Evolutionary conservation across 2,797 vertebrate genomes (phyloP).

Genomic region (Scolopax rusticola): DNA sequence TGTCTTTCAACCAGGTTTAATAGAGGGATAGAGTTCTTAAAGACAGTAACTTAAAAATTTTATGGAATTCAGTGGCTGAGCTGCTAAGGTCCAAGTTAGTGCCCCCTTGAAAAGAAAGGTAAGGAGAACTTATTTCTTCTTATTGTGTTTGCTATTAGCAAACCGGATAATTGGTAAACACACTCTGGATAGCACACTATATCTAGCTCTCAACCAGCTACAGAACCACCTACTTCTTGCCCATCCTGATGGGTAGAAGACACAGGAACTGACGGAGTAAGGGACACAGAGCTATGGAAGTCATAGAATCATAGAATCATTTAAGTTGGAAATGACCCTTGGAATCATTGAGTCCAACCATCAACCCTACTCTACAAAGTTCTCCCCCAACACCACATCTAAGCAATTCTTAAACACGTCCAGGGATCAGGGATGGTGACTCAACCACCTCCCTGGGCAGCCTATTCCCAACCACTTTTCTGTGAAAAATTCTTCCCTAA

Average conservation of each 20-base stretch:
- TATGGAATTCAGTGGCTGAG: not conserved
- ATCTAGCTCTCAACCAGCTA: not conserved
- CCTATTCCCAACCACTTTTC: no score
- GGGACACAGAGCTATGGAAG: not conserved
- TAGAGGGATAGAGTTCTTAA: not conserved
- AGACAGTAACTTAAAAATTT: not conserved
- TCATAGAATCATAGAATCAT: not conserved
- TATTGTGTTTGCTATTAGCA: not conserved
- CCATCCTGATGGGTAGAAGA: not conserved
- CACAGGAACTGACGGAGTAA: not conserved
- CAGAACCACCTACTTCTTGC: not conserved
- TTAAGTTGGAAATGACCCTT: no score
- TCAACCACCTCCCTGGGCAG: no score
- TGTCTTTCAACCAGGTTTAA: not conserved
- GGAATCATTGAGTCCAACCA: no score
- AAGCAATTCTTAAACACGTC: no score
- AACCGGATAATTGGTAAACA: not conserved
- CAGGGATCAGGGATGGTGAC: no score
- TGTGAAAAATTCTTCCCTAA: no score
- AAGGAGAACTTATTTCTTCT: not conserved
- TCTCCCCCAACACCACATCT: no score
- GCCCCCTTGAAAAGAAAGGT: not conserved
- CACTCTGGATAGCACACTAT: not conserved
- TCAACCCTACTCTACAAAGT: no score
- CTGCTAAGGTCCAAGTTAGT: not conserved